phyloP scores from a whole-genome alignment of 2,888 invertebrate genomes.

The Folsomia candida region DNA sequence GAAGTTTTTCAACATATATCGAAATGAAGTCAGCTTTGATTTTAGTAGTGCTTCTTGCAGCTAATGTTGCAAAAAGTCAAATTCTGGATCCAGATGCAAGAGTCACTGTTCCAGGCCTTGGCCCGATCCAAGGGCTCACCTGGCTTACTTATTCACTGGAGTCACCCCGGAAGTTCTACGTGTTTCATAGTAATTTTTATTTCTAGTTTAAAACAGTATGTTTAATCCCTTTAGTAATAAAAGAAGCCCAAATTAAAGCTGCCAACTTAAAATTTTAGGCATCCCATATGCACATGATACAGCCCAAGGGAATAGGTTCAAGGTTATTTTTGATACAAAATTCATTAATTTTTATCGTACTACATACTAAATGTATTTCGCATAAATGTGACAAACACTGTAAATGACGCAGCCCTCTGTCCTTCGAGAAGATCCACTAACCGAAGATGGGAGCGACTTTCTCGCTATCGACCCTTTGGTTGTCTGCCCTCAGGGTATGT shows the following conservation, averaged over 20 bases:
- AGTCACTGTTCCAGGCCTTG: slow-evolving; percentile 24
- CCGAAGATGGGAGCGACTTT: background rate
- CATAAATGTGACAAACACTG: no score
- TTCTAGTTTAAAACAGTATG: background rate
- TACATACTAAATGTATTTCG: slow-evolving; percentile 1
- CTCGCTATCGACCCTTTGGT: slow-evolving; percentile 5
- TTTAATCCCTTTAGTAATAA: no score
- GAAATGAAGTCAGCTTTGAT: no score
- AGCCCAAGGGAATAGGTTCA: slow-evolving; percentile 9
- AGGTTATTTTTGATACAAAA: no score
- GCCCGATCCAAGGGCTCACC: slow-evolving; percentile 21
- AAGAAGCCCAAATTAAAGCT: no score
- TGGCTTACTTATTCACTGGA: slow-evolving; percentile 18
- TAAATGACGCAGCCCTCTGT: slow-evolving; percentile 5
- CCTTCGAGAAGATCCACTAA: background rate
- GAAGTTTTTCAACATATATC: no score
- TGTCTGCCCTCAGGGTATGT: slow-evolving; percentile 7
- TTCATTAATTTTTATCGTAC: no score
- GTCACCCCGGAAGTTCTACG: no score
- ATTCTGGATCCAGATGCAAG: background rate
- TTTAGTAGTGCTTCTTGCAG: no score
- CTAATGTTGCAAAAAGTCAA: no score
- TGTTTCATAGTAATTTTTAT: no score
- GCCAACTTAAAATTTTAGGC: no score
- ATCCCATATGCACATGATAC: slow-evolving; percentile 26